Percentiles rank a stretch among this genome's conserved stretches.
Conservation (phyloP, 2,888 invertebrate species). For the Rhagonycha lutea region DNA sequence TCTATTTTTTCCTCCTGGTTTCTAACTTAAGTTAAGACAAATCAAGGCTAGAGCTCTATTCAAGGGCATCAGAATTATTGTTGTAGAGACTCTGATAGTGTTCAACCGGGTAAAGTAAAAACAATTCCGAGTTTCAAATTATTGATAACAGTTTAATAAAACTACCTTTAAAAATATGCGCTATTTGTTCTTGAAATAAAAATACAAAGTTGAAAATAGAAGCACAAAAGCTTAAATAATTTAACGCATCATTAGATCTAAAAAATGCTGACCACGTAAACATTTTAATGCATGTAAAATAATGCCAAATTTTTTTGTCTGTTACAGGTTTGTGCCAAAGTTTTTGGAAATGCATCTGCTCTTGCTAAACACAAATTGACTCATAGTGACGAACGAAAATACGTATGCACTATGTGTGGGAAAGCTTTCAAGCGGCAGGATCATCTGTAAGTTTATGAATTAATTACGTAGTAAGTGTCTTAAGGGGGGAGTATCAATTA, state of each 20-base stretch:
- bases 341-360: slow-evolving; percentile 96
- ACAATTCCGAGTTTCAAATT: not conserved
- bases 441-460: slow-evolving; percentile 83
- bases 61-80: too few species aligned
- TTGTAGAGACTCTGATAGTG: too few species aligned
- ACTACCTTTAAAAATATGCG: not conserved
- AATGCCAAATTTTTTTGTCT: slow-evolving; percentile 24
- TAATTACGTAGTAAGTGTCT: slow-evolving; percentile 4
- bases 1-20: too few species aligned
- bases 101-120: not conserved
- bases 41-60: too few species aligned
- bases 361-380: slow-evolving; percentile 96
- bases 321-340: slow-evolving; percentile 89
- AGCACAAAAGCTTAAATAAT: not conserved
- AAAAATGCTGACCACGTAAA: not conserved
- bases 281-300: slow-evolving; percentile 9
- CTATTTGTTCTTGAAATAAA: not conserved
- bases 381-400: slow-evolving; percentile 96
- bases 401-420: slow-evolving; percentile 92
- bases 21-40: too few species aligned
- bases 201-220: not conserved
- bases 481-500: too few species aligned
- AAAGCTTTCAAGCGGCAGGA: slow-evolving; percentile 99
- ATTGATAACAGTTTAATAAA: not conserved
- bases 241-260: not conserved